Conservation (phyloP, 53 echinoderm and acorn worm species). For the Stichopus horrens region DNA sequence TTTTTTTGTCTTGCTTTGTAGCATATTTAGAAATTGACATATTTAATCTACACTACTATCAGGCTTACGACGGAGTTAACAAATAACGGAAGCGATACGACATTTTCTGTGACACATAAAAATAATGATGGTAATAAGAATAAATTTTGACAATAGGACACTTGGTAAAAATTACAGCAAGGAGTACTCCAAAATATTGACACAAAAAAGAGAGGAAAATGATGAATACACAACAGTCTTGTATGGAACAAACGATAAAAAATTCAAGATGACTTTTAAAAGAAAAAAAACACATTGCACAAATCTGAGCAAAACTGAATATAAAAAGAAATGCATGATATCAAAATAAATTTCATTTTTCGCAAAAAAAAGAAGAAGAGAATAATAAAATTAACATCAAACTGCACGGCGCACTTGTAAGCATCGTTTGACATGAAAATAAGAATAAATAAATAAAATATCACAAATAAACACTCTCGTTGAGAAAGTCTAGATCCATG, state of each 20-base stretch:
- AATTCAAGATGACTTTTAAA: conserved; percentile 2
- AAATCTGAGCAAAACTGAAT: conserved; percentile 25
- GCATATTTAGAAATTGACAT: too few species aligned
- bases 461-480: too few species aligned
- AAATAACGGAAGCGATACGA: too few species aligned
- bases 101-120: too few species aligned
- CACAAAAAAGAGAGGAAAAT: not conserved
- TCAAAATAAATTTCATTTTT: not conserved
- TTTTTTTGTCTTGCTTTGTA: too few species aligned
- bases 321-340: conserved; percentile 14
- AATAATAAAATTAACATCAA: not conserved
- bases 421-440: not conserved
- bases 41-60: too few species aligned
- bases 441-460: not conserved
- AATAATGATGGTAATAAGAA: too few species aligned
- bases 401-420: not conserved
- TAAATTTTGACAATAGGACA: too few species aligned
- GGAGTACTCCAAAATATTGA: not conserved
- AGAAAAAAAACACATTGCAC: conserved; percentile 21
- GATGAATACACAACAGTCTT: not conserved
- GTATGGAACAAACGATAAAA: conserved; percentile 3
- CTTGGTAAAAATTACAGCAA: not conserved
- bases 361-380: not conserved
- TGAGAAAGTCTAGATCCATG: too few species aligned
- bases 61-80: too few species aligned